phyloP scores from a whole-genome alignment of 2,113 vertebrate genomes.

The Nesoenas mayeri region DNA sequence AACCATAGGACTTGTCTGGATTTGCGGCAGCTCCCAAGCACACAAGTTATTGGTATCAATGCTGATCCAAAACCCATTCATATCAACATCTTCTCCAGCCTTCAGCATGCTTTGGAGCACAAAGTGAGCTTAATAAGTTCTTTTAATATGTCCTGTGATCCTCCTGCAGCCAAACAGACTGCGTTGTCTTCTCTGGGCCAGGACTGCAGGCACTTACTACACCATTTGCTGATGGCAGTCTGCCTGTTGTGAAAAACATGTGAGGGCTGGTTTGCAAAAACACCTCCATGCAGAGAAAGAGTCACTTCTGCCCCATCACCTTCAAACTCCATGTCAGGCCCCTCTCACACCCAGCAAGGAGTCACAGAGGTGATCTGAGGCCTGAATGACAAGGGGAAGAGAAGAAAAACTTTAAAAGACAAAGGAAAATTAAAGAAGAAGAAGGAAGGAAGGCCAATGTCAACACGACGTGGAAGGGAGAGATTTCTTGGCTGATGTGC shows the following conservation, averaged over 20 bases:
- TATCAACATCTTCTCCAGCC: not conserved
- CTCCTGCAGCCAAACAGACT: not conserved
- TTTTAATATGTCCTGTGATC: not conserved
- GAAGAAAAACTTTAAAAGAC: not conserved
- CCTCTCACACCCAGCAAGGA: not conserved
- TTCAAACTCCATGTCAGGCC: not conserved
- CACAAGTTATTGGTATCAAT: not conserved
- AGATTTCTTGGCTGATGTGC: not conserved
- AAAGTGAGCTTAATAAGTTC: not conserved
- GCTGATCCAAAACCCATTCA: not conserved
- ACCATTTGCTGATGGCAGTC: not conserved
- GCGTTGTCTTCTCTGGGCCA: not conserved
- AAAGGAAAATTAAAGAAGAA: not conserved
- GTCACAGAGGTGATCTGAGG: not conserved
- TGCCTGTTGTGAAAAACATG: not conserved
- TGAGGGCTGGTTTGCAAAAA: not conserved
- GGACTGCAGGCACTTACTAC: not conserved
- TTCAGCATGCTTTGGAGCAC: not conserved
- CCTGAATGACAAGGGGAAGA: fast-evolving
- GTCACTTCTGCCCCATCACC: not conserved
- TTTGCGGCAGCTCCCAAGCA: not conserved
- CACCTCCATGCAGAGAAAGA: fast-evolving
- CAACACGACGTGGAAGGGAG: not conserved
- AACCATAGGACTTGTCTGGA: not conserved
- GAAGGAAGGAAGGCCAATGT: not conserved